A percentile compares a stretch with the other conserved stretches of the same genome.
Conservation (phyloP, 2,113 vertebrate species). For the Dendropsophus ebraccatus region DNA sequence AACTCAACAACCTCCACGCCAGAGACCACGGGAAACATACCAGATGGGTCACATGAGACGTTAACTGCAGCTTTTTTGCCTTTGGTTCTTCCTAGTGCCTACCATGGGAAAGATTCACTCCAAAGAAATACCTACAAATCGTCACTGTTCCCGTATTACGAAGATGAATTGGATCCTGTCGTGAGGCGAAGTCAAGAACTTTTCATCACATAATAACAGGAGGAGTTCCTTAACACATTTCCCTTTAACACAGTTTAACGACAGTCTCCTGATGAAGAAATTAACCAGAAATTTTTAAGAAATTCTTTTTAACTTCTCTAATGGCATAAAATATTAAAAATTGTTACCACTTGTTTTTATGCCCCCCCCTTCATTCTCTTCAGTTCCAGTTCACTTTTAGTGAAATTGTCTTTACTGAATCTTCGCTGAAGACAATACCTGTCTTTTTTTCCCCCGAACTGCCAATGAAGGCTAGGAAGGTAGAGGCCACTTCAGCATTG, state of each 20-base stretch:
- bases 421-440: constrained; percentile 67
- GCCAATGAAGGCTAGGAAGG: constrained; percentile 75
- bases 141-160: constrained; percentile 77
- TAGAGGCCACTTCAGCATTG: constrained; percentile 75
- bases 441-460: constrained; percentile 76
- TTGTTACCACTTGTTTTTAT: constrained; percentile 59
- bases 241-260: constrained; percentile 60
- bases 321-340: constrained; percentile 72
- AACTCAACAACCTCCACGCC: constrained; percentile 84
- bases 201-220: constrained; percentile 67
- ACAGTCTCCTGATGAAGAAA: constrained; percentile 67
- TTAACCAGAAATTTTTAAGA: constrained; percentile 57
- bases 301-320: constrained; percentile 69
- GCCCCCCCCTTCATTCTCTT: constrained; percentile 67
- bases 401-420: constrained; percentile 63
- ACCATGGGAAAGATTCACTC: constrained; percentile 93
- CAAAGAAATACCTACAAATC: constrained; percentile 91
- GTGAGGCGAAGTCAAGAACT: constrained; percentile 69
- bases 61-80: constrained; percentile 85
- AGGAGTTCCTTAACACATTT: constrained; percentile 65
- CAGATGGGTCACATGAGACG: constrained; percentile 92
- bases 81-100: constrained; percentile 96
- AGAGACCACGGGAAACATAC: constrained; percentile 83
- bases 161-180: constrained; percentile 65
- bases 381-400: constrained; percentile 79